phyloP scores from a whole-genome alignment of 2,797 vertebrate genomes.

The Epinephelus coioides region DNA sequence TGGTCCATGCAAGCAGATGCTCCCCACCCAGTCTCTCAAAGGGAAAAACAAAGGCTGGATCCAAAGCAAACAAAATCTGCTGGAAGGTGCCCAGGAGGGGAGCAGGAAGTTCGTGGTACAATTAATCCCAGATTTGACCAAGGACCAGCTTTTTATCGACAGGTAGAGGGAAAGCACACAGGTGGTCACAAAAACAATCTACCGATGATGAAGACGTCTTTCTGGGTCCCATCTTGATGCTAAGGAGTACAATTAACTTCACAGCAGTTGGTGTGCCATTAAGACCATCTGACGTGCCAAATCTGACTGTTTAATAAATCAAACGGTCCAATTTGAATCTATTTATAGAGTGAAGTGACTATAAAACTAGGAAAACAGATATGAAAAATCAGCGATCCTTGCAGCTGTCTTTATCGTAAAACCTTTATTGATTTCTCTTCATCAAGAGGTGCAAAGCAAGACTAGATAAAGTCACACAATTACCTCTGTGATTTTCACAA shows the following conservation, averaged over 20 bases:
- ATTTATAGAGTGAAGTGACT: slow-evolving; percentile 24
- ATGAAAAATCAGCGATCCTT: background rate
- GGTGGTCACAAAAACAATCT: slow-evolving; percentile 19
- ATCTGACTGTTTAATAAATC: slow-evolving; percentile 34
- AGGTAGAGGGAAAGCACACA: slow-evolving; percentile 26
- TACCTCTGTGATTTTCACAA: background rate
- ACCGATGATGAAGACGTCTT: background rate
- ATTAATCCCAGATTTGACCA: slow-evolving; percentile 65
- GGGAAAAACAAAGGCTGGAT: slow-evolving; percentile 72
- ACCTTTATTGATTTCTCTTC: background rate
- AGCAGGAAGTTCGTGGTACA: slow-evolving; percentile 47
- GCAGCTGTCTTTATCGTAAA: background rate
- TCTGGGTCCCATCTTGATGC: background rate
- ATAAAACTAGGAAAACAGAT: slow-evolving; percentile 23
- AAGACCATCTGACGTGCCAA: slow-evolving; percentile 23
- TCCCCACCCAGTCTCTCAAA: slow-evolving; percentile 66
- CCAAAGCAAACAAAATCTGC: slow-evolving; percentile 79
- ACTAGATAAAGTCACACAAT: background rate
- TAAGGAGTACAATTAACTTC: slow-evolving; percentile 18
- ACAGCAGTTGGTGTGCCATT: slow-evolving; percentile 21
- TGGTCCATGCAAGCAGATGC: slow-evolving; percentile 80
- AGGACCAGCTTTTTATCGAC: slow-evolving; percentile 8
- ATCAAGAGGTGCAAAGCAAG: slow-evolving; percentile 4
- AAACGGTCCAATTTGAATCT: slow-evolving; percentile 37
- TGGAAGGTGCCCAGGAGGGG: slow-evolving; percentile 48